Conservation (phyloP, 2,888 invertebrate genomes). For the Drosophila paramelanica region DNA sequence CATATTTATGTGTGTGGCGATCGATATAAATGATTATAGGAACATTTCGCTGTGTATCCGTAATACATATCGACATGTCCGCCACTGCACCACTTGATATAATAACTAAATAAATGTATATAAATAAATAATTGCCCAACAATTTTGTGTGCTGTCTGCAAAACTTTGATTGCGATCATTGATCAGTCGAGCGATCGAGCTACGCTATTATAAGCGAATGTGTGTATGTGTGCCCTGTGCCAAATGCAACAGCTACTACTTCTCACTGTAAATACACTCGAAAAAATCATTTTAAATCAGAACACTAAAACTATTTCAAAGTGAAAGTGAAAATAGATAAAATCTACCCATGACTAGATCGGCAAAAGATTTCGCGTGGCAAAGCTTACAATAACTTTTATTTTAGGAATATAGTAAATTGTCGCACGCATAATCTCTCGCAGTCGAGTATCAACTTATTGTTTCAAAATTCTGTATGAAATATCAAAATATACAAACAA, state of each 20-base stretch:
- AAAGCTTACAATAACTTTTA: too few relatives aligned
- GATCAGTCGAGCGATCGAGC: slow-evolving; percentile 34
- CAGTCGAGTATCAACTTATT: too few relatives aligned
- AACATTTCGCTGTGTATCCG: not conserved
- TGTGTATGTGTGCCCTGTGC: slow-evolving; percentile 8
- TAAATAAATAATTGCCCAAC: slow-evolving; percentile 70
- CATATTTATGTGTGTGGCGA: not conserved
- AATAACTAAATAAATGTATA: slow-evolving; percentile 13
- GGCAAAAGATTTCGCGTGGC: too few relatives aligned
- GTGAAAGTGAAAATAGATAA: too few relatives aligned
- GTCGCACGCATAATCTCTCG: too few relatives aligned
- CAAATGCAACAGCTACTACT: slow-evolving; percentile 28
- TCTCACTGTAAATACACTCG: slow-evolving; percentile 21
- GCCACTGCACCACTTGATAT: not conserved
- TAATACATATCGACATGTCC: not conserved
- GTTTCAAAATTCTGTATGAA: too few relatives aligned
- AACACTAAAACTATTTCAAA: too few relatives aligned
- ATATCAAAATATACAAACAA: too few relatives aligned
- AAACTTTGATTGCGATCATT: slow-evolving; percentile 67
- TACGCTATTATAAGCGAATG: not conserved
- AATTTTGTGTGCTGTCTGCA: slow-evolving; percentile 75
- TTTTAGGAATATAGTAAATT: too few relatives aligned
- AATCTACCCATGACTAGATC: too few relatives aligned
- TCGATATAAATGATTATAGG: slow-evolving; percentile 4
- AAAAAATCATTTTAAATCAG: too few relatives aligned